Base-by-base conservation (phyloP, 2,888 invertebrate genomes). In the Cantharis rustica region DNA sequence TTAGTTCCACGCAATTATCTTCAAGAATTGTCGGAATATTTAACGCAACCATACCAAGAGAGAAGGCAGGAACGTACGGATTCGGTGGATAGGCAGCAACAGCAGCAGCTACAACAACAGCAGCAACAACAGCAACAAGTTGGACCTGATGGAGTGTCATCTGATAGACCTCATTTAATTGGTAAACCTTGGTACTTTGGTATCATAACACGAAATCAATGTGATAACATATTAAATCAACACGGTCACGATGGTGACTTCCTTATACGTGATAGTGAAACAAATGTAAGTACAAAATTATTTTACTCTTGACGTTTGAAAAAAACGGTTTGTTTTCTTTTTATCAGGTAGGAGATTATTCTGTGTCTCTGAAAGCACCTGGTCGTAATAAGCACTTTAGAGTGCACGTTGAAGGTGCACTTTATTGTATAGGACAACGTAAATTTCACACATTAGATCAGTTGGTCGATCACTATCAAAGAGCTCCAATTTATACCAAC, bases 351-450 rank as follows among this genome's bases (percentile, higher is more conserved):
- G 99, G 99, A 81, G 99, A 99, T 90, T 98, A 95, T 90, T 98
- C 98, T 13, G 98, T 99, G 84, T 98, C 99, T 71, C 90, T 99
- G 86, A 98, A 99, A 90, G 99, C 99, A 69, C 96, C 98, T 66
- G 96, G 96, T 20, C 94, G 98, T 84, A 99, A 99, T 91, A 99
- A 99, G 89, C 99, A 99, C 90, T 99, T 99, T 91, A 95, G 98
- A 86, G 98, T 99, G 85, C 98, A 98, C 89, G 97, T 98, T 80
- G 96, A 96, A 88, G 95, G 95, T 83, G 93, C 94, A 80, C 92
- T 96, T 83, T 98, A 97, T 89, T 96, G 97, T 90, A 99, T 99
- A 90, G 99, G 99, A 64, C 98, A 98, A 90, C 95, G 99, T 87
- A 96, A 96, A 90, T 99, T 99, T 90, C 94, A 95, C 85, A 94